Evolutionary conservation across 2,113 vertebrate genomes (phyloP).

Genomic region (Jacana jacana): DNA sequence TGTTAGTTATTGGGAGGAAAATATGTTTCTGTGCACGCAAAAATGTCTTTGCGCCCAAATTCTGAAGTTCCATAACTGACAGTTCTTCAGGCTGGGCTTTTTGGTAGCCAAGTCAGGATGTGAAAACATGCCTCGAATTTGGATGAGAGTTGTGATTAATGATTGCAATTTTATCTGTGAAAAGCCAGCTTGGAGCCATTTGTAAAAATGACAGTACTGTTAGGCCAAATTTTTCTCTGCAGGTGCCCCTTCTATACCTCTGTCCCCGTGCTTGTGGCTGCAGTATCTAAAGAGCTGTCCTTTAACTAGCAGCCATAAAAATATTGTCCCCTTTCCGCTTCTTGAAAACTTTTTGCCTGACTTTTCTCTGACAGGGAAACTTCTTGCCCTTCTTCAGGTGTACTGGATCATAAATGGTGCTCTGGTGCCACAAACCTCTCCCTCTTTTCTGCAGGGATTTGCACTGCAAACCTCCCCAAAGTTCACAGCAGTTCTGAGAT

Average conservation of each 20-base stretch:
- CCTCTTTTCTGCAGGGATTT: not conserved
- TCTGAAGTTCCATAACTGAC: not conserved
- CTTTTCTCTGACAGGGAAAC: not conserved
- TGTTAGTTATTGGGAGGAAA: not conserved
- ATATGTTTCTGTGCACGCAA: too few relatives aligned
- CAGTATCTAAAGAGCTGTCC: not conserved
- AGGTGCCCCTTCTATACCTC: not conserved
- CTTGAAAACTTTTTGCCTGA: not conserved
- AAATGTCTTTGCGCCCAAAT: not conserved
- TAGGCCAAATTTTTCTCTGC: not conserved
- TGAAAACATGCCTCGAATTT: not conserved
- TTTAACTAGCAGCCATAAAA: not conserved
- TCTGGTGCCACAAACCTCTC: not conserved
- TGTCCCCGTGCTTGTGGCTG: not conserved
- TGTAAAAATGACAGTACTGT: slow-evolving; percentile 38
- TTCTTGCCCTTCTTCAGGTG: not conserved
- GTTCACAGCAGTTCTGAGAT: not conserved
- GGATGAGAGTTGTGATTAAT: slow-evolving; percentile 31
- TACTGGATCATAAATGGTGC: not conserved
- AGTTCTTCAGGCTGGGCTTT: not conserved
- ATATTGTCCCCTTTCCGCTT: not conserved
- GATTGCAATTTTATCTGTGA: slow-evolving; percentile 1
- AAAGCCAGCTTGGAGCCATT: slow-evolving; percentile 17
- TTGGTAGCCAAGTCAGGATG: not conserved
- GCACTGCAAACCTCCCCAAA: not conserved